Percentiles rank a stretch among this genome's conserved stretches.
Evolutionary conservation across 2,113 vertebrate species (phyloP).

Genomic region (Hylia prasina): DNA sequence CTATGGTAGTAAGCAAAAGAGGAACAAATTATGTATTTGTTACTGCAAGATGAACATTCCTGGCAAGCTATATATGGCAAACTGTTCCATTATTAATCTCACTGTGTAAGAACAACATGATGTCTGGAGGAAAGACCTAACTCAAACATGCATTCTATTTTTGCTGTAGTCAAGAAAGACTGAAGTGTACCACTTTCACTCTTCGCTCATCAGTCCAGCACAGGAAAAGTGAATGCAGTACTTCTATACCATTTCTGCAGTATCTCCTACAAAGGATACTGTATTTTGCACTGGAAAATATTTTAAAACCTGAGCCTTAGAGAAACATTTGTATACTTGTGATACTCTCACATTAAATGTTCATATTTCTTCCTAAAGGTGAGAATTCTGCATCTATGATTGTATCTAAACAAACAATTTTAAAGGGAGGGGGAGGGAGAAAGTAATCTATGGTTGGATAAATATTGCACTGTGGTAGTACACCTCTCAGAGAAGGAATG

Average conservation of each 20-base stretch:
- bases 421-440: rapidly evolving
- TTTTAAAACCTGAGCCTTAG: not conserved
- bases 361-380: not conserved
- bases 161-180: not conserved
- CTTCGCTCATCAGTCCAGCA: not conserved
- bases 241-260: not conserved
- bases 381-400: not conserved
- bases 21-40: not conserved
- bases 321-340: not conserved
- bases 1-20: not conserved
- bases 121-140: not conserved
- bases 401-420: not conserved
- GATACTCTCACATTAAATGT: not conserved
- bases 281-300: not conserved
- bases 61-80: not conserved
- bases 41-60: not conserved
- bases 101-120: not conserved
- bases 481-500: not conserved
- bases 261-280: not conserved
- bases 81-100: not conserved
- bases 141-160: not conserved
- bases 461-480: not conserved
- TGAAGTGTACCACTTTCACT: not conserved
- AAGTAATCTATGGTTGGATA: not conserved
- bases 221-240: not conserved